phyloP scores from a whole-genome alignment of 1,140 invertebrate genomes.

The Myzus persicae region DNA sequence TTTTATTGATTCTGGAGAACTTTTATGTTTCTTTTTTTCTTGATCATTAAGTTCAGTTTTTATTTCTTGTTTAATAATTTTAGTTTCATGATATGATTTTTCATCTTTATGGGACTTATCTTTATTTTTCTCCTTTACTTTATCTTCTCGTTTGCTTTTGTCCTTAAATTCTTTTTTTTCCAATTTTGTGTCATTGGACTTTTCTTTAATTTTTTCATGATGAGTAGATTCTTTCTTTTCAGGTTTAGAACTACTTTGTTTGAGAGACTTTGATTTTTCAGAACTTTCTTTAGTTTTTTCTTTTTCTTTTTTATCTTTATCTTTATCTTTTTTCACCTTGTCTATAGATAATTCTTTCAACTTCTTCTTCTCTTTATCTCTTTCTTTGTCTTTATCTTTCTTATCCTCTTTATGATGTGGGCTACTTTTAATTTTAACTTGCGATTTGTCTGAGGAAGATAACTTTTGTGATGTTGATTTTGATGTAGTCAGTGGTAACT shows the following conservation, averaged over 20 bases:
- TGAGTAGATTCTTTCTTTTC: conserved; percentile 48
- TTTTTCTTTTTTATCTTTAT: conserved; percentile 58
- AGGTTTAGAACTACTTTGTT: conserved; percentile 58
- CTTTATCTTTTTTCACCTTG: conserved; percentile 52
- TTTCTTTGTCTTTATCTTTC: conserved; percentile 59
- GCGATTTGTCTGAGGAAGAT: conserved; percentile 54
- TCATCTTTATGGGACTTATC: conserved; percentile 68
- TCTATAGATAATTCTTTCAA: conserved; percentile 45
- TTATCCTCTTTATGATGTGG: conserved; percentile 56
- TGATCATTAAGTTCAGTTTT: conserved; percentile 59
- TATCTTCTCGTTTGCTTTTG: conserved; percentile 66
- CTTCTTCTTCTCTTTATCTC: conserved; percentile 59
- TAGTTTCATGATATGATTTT: conserved; percentile 64
- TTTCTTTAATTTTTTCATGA: conserved; percentile 58
- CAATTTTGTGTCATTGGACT: conserved; percentile 57
- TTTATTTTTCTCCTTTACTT: conserved; percentile 67
- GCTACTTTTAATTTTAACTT: conserved; percentile 55
- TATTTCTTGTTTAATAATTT: conserved; percentile 61
- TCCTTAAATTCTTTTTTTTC: conserved; percentile 63
- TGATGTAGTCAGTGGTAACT: conserved; percentile 50
- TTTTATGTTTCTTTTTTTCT: conserved; percentile 65
- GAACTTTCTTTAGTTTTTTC: conserved; percentile 60
- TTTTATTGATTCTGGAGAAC: conserved; percentile 41
- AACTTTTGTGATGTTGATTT: conserved; percentile 58
- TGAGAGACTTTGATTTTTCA: conserved; percentile 49